A percentile compares a stretch with the other conserved stretches of the same genome.
Evolutionary conservation across 2,797 vertebrate species (phyloP).

Genomic region (Hapalemur alaotrensis): DNA sequence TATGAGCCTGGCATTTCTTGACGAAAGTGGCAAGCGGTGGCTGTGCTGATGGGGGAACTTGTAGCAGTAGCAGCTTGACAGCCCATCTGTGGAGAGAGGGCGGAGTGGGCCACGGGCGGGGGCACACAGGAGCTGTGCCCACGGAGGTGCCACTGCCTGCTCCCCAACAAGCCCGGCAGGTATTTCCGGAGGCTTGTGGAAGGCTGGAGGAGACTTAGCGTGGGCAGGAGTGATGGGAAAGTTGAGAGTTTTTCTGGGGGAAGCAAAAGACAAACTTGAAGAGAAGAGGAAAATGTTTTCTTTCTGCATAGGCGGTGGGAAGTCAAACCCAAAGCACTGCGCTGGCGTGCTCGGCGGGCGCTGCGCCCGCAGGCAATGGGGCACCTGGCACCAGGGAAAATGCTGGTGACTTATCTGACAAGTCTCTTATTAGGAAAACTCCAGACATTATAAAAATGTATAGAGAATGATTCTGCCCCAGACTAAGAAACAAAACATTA

Average conservation of each 20-base stretch:
- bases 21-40: not conserved
- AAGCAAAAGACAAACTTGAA: not conserved
- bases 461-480: not conserved
- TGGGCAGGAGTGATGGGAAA: not conserved
- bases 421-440: not conserved
- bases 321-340: not conserved
- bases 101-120: rapidly evolving
- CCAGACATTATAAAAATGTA: not conserved
- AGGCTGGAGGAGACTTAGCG: not conserved
- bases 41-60: not conserved
- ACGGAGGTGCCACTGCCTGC: not conserved
- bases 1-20: not conserved
- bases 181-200: not conserved
- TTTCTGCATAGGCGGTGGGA: rapidly evolving
- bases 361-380: not conserved
- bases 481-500: not conserved
- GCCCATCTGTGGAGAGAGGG: not conserved
- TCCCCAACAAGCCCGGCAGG: not conserved
- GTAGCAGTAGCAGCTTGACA: not conserved
- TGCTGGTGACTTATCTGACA: not conserved
- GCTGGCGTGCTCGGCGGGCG: rapidly evolving
- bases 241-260: not conserved
- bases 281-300: not conserved
- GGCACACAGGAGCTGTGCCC: not conserved
- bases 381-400: rapidly evolving